Evolutionary conservation across 2,797 vertebrate species (phyloP).

Genomic region (Scolopax bukidnonensis): DNA sequence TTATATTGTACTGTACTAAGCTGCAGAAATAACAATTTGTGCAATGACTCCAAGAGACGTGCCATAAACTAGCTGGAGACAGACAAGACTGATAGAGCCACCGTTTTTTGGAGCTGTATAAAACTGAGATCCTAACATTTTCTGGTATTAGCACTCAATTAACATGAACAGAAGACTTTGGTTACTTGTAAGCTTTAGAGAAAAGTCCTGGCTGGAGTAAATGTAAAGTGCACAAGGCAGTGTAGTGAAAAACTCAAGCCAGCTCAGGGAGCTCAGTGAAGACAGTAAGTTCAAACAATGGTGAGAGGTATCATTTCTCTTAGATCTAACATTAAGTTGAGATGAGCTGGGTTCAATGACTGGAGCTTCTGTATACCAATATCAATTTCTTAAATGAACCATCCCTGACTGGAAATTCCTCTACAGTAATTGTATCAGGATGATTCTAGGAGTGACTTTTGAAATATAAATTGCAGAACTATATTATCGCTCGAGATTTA

Average conservation of each 20-base stretch:
- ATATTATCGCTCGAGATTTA: neutral
- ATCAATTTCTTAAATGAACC: neutral
- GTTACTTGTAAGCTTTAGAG: neutral
- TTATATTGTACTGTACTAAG: neutral
- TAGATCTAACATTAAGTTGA: neutral
- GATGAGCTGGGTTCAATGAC: neutral
- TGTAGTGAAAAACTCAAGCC: neutral
- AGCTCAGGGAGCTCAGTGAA: neutral
- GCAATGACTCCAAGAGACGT: neutral
- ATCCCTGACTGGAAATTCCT: conserved; percentile 1
- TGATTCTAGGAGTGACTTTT: conserved; percentile 5
- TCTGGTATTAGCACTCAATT: neutral
- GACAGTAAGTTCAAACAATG: neutral
- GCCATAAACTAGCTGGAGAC: neutral
- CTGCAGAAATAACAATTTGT: neutral
- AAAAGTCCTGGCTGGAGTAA: neutral
- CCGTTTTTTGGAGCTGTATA: neutral
- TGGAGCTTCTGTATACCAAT: neutral
- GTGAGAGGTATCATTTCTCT: neutral
- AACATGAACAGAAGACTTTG: neutral
- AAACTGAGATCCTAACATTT: neutral
- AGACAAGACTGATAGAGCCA: neutral
- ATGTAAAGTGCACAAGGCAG: neutral
- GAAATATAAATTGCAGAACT: conserved; percentile 44
- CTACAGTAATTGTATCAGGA: conserved; percentile 6